Conservation (phyloP, 2,113 vertebrate species). For the Corynorhinus townsendii region DNA sequence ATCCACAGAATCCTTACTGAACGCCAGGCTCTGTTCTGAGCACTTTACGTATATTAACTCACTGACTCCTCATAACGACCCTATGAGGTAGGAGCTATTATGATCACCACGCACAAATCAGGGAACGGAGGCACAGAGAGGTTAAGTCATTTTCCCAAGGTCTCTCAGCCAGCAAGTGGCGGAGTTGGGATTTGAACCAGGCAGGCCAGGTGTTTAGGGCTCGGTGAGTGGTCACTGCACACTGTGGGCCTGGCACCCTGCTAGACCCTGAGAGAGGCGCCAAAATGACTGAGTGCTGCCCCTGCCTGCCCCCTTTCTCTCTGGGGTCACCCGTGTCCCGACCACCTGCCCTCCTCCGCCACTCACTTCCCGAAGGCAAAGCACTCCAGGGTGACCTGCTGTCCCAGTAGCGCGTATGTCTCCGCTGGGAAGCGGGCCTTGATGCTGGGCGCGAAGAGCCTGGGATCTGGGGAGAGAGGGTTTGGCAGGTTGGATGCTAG, state of each 20-base stretch:
- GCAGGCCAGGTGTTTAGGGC: neutral
- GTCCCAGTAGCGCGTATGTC: conserved; percentile 91
- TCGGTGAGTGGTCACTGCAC: neutral
- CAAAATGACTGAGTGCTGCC: no score
- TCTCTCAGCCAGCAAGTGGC: neutral
- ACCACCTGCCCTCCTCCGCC: neutral
- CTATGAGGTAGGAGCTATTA: neutral
- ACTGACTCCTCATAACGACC: neutral
- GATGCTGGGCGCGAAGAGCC: conserved; percentile 89
- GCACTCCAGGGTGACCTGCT: conserved; percentile 90
- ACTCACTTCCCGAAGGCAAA: conserved; percentile 97
- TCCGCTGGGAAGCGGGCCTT: conserved; percentile 93
- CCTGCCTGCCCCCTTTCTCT: no score
- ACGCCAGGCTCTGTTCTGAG: neutral
- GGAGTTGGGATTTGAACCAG: neutral
- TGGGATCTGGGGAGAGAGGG: conserved; percentile 77
- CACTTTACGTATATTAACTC: neutral
- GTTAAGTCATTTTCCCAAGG: neutral
- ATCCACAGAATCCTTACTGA: neutral
- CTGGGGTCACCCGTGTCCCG: neutral
- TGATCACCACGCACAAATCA: neutral
- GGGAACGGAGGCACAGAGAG: neutral
- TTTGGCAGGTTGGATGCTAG: neutral
- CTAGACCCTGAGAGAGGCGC: neutral
- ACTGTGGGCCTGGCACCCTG: neutral